These are phyloP conservation scores for Drosophila rufa DNA, from an alignment of 1,140 invertebrate genomes.

Conservation along the genomic window DNA sequence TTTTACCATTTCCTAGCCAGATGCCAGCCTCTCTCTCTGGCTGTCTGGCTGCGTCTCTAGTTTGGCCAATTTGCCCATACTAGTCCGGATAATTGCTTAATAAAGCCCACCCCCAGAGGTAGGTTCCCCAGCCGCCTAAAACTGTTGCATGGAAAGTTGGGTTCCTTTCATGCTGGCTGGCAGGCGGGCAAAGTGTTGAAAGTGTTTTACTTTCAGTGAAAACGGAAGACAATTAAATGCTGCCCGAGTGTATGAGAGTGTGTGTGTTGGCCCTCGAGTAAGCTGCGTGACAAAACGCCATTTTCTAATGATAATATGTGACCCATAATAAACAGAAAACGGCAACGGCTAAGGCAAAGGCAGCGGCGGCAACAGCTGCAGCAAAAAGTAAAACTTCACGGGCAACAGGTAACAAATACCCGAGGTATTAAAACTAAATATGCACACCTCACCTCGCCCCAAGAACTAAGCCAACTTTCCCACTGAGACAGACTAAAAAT, in stretches of 20 bases:
- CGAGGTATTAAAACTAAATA: conserved; percentile 82
- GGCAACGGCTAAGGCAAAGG: conserved; percentile 25
- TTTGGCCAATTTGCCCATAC: conserved; percentile 64
- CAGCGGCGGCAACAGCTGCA: conserved; percentile 64
- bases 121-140: conserved; percentile 17
- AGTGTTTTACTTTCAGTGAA: conserved; percentile 57
- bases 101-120: conserved; percentile 61
- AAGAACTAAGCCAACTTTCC: conserved; percentile 10
- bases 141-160: conserved; percentile 48
- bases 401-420: conserved; percentile 83
- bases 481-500: conserved; percentile 65
- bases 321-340: conserved; percentile 71
- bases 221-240: conserved; percentile 56
- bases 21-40: conserved; percentile 17
- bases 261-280: conserved; percentile 34
- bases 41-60: conserved; percentile 24
- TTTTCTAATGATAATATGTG: conserved; percentile 84
- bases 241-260: conserved; percentile 8
- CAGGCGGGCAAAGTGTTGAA: conserved; percentile 39
- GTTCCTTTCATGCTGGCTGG: conserved; percentile 29
- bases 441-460: conserved; percentile 51
- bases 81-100: conserved; percentile 70
- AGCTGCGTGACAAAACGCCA: conserved; percentile 83
- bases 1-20: conserved; percentile 76
- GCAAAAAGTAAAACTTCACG: conserved; percentile 74